These are phyloP conservation scores for Phoenoteleia sp. DNA, from an alignment of 2,888 invertebrate species.

Conservation along the genomic window DNA sequence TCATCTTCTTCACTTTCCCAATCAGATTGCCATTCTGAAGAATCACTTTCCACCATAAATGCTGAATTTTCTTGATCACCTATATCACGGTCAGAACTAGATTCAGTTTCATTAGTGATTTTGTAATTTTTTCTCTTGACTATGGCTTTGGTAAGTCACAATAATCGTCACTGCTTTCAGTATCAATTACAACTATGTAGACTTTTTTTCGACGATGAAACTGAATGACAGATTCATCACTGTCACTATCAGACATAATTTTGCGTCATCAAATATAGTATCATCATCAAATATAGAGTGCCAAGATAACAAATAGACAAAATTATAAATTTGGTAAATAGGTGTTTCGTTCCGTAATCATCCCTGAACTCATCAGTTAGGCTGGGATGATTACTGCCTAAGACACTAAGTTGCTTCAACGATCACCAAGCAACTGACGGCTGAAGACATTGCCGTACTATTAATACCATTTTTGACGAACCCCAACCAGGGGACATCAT, in stretches of 20 bases:
- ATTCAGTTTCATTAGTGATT: slow-evolving; percentile 79
- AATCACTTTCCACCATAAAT: slow-evolving; percentile 69
- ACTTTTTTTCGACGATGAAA: slow-evolving; percentile 79
- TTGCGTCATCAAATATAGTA: too few relatives aligned
- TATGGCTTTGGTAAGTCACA: slow-evolving; percentile 77
- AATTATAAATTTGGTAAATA: too few relatives aligned
- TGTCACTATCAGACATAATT: slow-evolving; percentile 82
- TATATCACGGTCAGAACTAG: slow-evolving; percentile 73
- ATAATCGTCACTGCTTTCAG: slow-evolving; percentile 83
- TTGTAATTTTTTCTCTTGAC: slow-evolving; percentile 79
- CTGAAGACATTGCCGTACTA: too few relatives aligned
- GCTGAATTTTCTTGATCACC: slow-evolving; percentile 70
- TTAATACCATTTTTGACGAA: too few relatives aligned
- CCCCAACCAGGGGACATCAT: too few relatives aligned
- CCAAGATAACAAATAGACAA: too few relatives aligned
- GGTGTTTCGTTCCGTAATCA: too few relatives aligned
- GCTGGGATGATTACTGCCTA: too few relatives aligned
- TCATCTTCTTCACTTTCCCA: slow-evolving; percentile 82
- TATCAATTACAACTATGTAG: slow-evolving; percentile 87
- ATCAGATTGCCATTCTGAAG: slow-evolving; percentile 84
- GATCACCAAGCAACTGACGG: too few relatives aligned
- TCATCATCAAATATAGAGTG: too few relatives aligned
- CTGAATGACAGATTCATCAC: slow-evolving; percentile 81
- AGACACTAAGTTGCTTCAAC: too few relatives aligned
- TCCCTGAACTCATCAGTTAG: too few relatives aligned